Evolutionary conservation across 2,888 invertebrate genomes (phyloP).

Genomic region (Mimachlamys varia): DNA sequence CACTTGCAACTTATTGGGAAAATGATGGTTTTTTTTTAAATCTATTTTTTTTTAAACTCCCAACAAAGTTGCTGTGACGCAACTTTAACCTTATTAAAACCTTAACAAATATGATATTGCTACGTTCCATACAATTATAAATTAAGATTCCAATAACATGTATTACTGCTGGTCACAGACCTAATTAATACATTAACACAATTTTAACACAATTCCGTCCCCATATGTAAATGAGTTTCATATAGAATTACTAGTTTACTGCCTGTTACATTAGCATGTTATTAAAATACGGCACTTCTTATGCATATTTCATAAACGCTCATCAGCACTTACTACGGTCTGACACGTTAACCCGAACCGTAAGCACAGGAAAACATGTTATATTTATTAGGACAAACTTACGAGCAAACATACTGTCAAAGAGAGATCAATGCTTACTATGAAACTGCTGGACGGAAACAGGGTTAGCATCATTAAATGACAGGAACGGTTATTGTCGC

Average conservation of each 20-base stretch:
- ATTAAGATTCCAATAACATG: too few species aligned
- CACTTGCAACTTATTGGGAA: too few species aligned
- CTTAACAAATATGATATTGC: too few species aligned
- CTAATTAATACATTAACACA: background rate
- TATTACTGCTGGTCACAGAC: background rate
- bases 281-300: background rate
- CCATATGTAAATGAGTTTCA: background rate
- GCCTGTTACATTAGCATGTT: background rate
- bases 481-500: too few species aligned
- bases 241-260: background rate
- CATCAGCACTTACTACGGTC: background rate
- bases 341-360: background rate
- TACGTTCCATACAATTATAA: too few species aligned
- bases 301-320: constrained; percentile 13
- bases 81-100: too few species aligned
- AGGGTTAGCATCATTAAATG: too few species aligned
- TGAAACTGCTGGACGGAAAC: too few species aligned
- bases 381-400: background rate
- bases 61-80: too few species aligned
- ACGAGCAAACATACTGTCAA: background rate
- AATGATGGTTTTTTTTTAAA: too few species aligned
- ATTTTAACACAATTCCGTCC: too few species aligned
- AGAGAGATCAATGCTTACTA: background rate
- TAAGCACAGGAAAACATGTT: background rate
- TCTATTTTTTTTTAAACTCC: too few species aligned